These are phyloP conservation scores for Columba janthina DNA, from an alignment of 2,113 vertebrate species.

Conservation along the genomic window DNA sequence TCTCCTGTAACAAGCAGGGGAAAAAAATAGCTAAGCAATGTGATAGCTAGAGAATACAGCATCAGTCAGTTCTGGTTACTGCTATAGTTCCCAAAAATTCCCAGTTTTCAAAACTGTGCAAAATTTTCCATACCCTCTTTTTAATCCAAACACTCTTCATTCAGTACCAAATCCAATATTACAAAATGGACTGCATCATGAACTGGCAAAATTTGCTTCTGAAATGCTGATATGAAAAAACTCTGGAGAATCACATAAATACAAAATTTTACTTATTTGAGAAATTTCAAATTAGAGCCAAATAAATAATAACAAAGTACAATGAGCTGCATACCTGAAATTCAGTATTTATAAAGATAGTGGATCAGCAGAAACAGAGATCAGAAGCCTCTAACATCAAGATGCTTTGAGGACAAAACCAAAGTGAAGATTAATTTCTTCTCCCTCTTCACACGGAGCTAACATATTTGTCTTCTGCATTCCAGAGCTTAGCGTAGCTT, in stretches of 20 bases:
- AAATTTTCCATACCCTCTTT: background rate
- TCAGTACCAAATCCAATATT: background rate
- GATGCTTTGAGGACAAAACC: background rate
- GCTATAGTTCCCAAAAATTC: background rate
- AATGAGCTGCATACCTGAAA: background rate
- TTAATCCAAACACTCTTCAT: background rate
- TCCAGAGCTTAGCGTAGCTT: background rate
- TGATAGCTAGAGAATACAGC: background rate
- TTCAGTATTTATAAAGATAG: background rate
- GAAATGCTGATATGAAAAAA: background rate
- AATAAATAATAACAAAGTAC: background rate
- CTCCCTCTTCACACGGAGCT: background rate
- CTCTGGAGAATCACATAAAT: background rate
- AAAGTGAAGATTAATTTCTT: background rate
- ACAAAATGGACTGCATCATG: background rate
- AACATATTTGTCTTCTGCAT: background rate
- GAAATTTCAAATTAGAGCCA: background rate
- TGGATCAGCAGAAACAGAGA: background rate
- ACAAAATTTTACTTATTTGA: background rate
- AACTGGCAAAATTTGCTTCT: background rate
- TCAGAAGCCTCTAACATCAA: background rate
- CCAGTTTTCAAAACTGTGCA: background rate
- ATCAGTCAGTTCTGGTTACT: background rate
- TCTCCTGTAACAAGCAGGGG: background rate
- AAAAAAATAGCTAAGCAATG: background rate